Evolutionary conservation across 2,797 vertebrate species (phyloP).

Genomic region (Poeciliopsis presidionis): DNA sequence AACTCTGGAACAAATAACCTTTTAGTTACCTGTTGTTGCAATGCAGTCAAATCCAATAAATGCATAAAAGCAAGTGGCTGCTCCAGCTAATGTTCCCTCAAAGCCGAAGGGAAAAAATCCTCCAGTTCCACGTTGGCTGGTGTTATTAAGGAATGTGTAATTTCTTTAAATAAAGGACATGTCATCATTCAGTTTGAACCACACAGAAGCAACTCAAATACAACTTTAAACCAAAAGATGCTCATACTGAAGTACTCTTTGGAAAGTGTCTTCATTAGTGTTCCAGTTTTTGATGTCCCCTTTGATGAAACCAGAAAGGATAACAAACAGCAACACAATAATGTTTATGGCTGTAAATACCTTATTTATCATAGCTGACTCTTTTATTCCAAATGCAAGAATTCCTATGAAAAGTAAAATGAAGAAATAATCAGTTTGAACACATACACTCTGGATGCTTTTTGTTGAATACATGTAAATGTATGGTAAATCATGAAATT

Average conservation of each 20-base stretch:
- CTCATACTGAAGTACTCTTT: slow-evolving; percentile 35
- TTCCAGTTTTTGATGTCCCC: slow-evolving; percentile 85
- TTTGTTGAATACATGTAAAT: background rate
- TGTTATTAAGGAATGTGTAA: slow-evolving; percentile 59
- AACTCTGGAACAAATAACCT: background rate
- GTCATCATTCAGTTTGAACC: slow-evolving; percentile 2
- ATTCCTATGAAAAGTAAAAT: slow-evolving; percentile 74
- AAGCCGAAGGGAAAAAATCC: slow-evolving; percentile 90
- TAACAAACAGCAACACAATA: slow-evolving; percentile 84
- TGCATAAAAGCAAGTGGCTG: slow-evolving; percentile 90
- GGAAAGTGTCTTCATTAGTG: slow-evolving; percentile 68
- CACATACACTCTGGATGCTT: background rate
- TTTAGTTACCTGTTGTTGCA: slow-evolving; percentile 82
- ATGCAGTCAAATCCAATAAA: slow-evolving; percentile 94
- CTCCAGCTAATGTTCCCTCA: slow-evolving; percentile 87
- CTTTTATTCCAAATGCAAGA: slow-evolving; percentile 88
- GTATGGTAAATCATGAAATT: slow-evolving; percentile 21
- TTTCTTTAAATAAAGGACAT: slow-evolving; percentile 49
- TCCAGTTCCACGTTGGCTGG: slow-evolving; percentile 50
- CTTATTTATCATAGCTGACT: slow-evolving; percentile 87
- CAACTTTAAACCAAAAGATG: background rate
- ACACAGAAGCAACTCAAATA: background rate
- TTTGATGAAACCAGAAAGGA: slow-evolving; percentile 85
- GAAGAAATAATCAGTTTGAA: background rate
- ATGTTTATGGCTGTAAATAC: slow-evolving; percentile 85